Evolutionary conservation across 2,797 vertebrate species (phyloP), one percentile per base, ranked within the genome.

Genomic region (Podargus strigoides): DNA sequence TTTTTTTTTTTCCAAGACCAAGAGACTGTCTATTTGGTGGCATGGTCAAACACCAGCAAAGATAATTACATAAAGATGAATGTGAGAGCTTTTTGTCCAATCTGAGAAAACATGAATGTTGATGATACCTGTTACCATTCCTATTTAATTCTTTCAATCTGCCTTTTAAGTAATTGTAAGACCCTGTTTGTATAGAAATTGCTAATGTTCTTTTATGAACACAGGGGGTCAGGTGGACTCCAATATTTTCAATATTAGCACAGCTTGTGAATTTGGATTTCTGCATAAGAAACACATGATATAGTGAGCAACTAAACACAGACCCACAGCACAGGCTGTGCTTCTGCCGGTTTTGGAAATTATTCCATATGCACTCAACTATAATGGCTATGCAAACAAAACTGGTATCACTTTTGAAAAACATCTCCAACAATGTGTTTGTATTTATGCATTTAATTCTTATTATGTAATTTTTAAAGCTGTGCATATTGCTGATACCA

Each of bases 371-470:
- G 26, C 36, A 42, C 62, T 89, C n/a, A 53, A 34, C 66, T 58
- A 10, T 70, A 93, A 95, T 68, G 78, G 53, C 81, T 83, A 1
- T 44, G 64, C 78, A 95, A 95, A 89, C 85, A 91, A 64, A 93
- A 42, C 42, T 6, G 10, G 18, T 67, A 91, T 5, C 50, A 30
- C 87, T 81, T 62, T 44, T 77, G 67, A 83, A 77, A 94, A 95
- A 66, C 46, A 72, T 75, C 42, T 91, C 58, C 52, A 81, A 53
- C 6, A 10, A 34, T 80, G 17, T 39, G 34, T 87, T 85, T 85
- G 39, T 91, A 41, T 74, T 83, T 74, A 67, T 5, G 0, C 85
- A 49, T 49, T 79, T 53, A 62, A 74, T 94, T 94, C 49, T 81
- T 2, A 0, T 94, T 85, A 87, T 64, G 63, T 83, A 70, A 77